phyloP scores from a whole-genome alignment of 2,797 vertebrate genomes.

The Chaetodon trifasciatus region DNA sequence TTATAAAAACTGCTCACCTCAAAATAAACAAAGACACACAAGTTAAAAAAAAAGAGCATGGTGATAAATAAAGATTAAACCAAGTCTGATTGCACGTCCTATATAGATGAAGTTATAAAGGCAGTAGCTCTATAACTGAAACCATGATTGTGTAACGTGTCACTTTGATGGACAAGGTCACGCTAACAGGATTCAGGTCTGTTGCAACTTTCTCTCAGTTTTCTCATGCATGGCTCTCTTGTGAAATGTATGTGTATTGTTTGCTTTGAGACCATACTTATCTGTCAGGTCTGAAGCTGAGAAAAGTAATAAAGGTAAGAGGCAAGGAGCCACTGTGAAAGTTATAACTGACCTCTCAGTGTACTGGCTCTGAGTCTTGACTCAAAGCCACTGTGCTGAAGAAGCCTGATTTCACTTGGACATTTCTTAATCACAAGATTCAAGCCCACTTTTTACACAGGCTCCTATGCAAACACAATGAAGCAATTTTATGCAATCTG shows the following conservation, averaged over 20 bases:
- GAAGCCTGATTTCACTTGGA: slow-evolving; percentile 10
- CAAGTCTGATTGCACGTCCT: not conserved
- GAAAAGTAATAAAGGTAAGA: slow-evolving; percentile 68
- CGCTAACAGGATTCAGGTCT: slow-evolving; percentile 21
- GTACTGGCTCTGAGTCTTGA: slow-evolving; percentile 17
- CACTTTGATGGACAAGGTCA: slow-evolving; percentile 62
- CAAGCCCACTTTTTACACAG: not conserved
- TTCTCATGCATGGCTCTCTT: slow-evolving; percentile 39
- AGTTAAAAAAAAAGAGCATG: not conserved
- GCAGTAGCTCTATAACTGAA: slow-evolving; percentile 1
- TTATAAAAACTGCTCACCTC: slow-evolving; percentile 37
- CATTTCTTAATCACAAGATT: not conserved
- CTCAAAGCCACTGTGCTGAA: slow-evolving; percentile 19
- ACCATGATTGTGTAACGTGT: slow-evolving; percentile 30
- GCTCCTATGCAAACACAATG: not conserved
- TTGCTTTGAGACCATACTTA: slow-evolving; percentile 55
- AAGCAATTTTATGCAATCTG: not conserved
- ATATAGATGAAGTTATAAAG: slow-evolving; percentile 1
- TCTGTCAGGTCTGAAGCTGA: slow-evolving; percentile 43
- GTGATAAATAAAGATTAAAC: slow-evolving; percentile 27
- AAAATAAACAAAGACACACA: slow-evolving; percentile 37
- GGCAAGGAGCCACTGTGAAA: slow-evolving; percentile 51
- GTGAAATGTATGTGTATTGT: slow-evolving; percentile 62
- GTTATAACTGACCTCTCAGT: slow-evolving; percentile 50
- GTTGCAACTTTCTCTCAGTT: slow-evolving; percentile 42